phyloP scores from a whole-genome alignment of 2,113 vertebrate genomes.

The Mus musculus region GRCm39 chr6:34704001-34704500 shows the following conservation, averaged over 20 bases:
- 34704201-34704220: not conserved
- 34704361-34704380: not conserved
- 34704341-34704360: not conserved
- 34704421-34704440: not conserved
- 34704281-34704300: not conserved
- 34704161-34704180: not conserved
- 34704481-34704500: not conserved
- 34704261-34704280: not conserved
- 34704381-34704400: fast-evolving
- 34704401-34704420: not conserved
- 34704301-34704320: not conserved
- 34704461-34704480: constrained; percentile 9
- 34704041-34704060: not conserved
- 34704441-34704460: not conserved
- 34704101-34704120: not conserved
- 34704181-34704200: not conserved
- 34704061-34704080: not conserved
- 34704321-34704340: not conserved
- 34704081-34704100: not conserved
- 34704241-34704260: not conserved
- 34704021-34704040: constrained; percentile 3
- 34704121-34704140: not conserved
- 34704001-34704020: not conserved
- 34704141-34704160: not conserved
- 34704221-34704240: not conserved